Base-by-base conservation (phyloP, 2,113 vertebrate species). In the Rhinoptilus africanus region DNA sequence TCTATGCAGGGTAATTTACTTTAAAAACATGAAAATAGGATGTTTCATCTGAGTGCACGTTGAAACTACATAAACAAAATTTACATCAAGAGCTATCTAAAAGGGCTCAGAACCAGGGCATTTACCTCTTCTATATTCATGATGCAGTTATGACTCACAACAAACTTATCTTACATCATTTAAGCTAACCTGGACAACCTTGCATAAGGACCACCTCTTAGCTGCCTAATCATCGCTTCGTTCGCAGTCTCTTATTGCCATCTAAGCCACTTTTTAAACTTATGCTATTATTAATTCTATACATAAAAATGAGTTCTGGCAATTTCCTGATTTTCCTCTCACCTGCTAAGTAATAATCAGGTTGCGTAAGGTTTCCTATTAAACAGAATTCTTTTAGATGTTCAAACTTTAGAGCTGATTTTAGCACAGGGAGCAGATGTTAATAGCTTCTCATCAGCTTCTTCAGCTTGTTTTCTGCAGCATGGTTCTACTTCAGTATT, bases 61-160 rank as follows among this genome's bases (percentile, higher is more conserved):
- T 88, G 93, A 92, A 94, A 74, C 73, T 80, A 77, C 35, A 92
- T 84, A 96, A 97, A 96, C 95, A 97, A 97, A 95, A 97, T 96
- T 96, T 96, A 94, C 93, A 96, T 89, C 43, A 92, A 95, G 94
- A 93, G 78, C 88, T 74, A 73, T 86, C 83, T 77, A 87, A 83
- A 78, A 91, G 50, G 43, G 77, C 90, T 35, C 66, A 22, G 23
- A 71, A 93, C 32, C 45, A 90, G 64, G 30, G 35, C 47, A 73
- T 88, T 90, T 51, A 72, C 50, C 77, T 92, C 45, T 94, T 96
- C 64, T 89, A 14, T 88, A 97, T 97, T 96, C 95, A 95, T 89
- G 59, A 92, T 88, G 60, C 48, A 72, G 88, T 51, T 60, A 80
- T 88, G 79, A 78, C 75, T 94, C 85, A 77, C n/a, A 95, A 83